These are phyloP conservation scores for Watsonalla binaria DNA, from an alignment of 2,888 invertebrate genomes.

Conservation along the genomic window DNA sequence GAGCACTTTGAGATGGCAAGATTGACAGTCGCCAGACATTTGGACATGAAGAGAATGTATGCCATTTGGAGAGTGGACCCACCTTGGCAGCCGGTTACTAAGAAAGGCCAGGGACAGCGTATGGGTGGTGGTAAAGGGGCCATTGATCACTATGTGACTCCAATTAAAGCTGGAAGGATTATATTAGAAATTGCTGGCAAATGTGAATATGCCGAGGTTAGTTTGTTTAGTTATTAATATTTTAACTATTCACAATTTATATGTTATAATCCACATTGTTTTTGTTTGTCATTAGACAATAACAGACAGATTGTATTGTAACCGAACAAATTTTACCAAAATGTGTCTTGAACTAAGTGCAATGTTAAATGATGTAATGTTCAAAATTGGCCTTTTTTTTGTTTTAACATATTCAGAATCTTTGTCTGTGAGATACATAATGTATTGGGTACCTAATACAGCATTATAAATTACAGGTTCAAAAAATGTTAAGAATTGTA, in stretches of 20 bases:
- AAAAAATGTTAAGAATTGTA: constrained; percentile 82
- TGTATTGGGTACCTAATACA: too few relatives aligned
- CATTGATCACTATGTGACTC: constrained; percentile 97
- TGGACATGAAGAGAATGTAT: constrained; percentile 91
- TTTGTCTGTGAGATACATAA: too few relatives aligned
- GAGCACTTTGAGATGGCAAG: constrained; percentile 95
- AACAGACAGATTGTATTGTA: too few relatives aligned
- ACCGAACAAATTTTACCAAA: too few relatives aligned
- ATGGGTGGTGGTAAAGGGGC: constrained; percentile 98
- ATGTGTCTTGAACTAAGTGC: too few relatives aligned
- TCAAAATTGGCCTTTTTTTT: too few relatives aligned
- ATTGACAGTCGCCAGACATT: constrained; percentile 84
- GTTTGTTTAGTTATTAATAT: constrained; percentile 17
- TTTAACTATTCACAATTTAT: background rate
- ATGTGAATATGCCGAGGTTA: constrained; percentile 90
- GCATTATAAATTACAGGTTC: constrained; percentile 39
- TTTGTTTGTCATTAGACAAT: too few relatives aligned
- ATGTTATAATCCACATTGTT: too few relatives aligned
- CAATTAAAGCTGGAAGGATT: constrained; percentile 92
- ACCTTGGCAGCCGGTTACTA: constrained; percentile 97
- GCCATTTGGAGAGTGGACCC: constrained; percentile 96
- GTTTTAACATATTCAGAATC: too few relatives aligned
- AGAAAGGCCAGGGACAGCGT: constrained; percentile 91
- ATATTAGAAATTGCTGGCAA: constrained; percentile 96
- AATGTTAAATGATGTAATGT: background rate